Conservation (phyloP, 1,140 invertebrate species). For the Sycobia sp. region DNA sequence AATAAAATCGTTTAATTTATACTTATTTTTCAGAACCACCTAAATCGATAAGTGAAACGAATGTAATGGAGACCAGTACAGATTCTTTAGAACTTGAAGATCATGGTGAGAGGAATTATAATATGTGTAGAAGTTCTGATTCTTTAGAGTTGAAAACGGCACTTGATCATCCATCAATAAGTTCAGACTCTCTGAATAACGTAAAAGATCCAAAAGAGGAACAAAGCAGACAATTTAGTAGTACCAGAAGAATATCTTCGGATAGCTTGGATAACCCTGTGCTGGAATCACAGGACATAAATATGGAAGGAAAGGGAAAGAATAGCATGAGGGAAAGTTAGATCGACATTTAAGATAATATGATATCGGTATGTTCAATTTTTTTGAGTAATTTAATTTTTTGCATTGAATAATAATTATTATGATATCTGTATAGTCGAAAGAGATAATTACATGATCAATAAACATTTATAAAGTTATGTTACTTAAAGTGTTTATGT, state of each 20-base stretch:
- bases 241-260: slow-evolving; percentile 54
- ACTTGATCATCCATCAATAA: slow-evolving; percentile 56
- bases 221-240: slow-evolving; percentile 43
- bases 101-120: slow-evolving; percentile 49
- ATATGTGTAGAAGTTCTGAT: slow-evolving; percentile 57
- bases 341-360: neutral
- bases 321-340: slow-evolving; percentile 17
- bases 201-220: slow-evolving; percentile 49
- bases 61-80: slow-evolving; percentile 66
- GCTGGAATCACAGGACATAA: slow-evolving; percentile 44
- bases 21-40: neutral
- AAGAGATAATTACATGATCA: neutral
- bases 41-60: slow-evolving; percentile 37
- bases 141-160: slow-evolving; percentile 59
- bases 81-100: slow-evolving; percentile 68
- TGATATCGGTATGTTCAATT: neutral
- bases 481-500: neutral
- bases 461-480: neutral
- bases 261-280: slow-evolving; percentile 56
- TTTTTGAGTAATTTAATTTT: neutral
- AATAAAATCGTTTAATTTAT: too few relatives aligned
- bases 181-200: slow-evolving; percentile 59
- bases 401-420: neutral
- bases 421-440: too few relatives aligned
- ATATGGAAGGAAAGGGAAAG: slow-evolving; percentile 26